phyloP scores from a whole-genome alignment of 2,888 invertebrate genomes.

The Petrophora chlorosata region DNA sequence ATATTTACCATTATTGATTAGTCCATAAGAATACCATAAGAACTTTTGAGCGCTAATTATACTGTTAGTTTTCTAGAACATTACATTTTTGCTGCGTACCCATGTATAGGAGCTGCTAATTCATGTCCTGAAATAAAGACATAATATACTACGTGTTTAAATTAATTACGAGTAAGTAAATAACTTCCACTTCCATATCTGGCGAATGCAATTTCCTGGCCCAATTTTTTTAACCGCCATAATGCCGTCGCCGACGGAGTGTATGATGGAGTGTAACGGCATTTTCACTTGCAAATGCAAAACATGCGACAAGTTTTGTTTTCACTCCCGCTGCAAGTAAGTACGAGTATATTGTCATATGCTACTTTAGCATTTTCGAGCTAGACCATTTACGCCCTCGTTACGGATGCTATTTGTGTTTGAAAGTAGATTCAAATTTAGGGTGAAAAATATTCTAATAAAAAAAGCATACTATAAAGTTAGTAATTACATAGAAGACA shows the following conservation, averaged over 20 bases:
- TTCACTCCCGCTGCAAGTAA: slow-evolving; percentile 40
- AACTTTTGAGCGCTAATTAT: no score
- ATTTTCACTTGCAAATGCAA: slow-evolving; percentile 18
- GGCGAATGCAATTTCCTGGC: slow-evolving; percentile 17
- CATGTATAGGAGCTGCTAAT: not conserved
- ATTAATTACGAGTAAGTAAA: slow-evolving; percentile 13
- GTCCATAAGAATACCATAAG: not conserved
- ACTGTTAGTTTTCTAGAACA: no score
- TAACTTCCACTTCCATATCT: slow-evolving; percentile 11
- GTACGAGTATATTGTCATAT: no score
- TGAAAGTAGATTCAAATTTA: no score
- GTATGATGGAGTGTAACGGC: not conserved
- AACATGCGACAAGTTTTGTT: slow-evolving; percentile 39
- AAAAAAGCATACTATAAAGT: no score
- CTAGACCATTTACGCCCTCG: no score
- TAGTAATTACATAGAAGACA: no score
- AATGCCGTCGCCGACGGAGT: not conserved
- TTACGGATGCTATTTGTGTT: no score
- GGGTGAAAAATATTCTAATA: no score
- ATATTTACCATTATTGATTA: not conserved
- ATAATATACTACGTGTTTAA: slow-evolving; percentile 11
- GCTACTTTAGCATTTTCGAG: no score
- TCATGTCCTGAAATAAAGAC: slow-evolving; percentile 14
- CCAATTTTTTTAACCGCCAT: slow-evolving; percentile 11
- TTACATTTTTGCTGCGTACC: not conserved